A percentile compares a stretch with the other conserved stretches of the same genome.
These are phyloP conservation scores for Patiria miniata DNA, from an alignment of 35 echinoderm and acorn worm species.

Conservation along the genomic window DNA sequence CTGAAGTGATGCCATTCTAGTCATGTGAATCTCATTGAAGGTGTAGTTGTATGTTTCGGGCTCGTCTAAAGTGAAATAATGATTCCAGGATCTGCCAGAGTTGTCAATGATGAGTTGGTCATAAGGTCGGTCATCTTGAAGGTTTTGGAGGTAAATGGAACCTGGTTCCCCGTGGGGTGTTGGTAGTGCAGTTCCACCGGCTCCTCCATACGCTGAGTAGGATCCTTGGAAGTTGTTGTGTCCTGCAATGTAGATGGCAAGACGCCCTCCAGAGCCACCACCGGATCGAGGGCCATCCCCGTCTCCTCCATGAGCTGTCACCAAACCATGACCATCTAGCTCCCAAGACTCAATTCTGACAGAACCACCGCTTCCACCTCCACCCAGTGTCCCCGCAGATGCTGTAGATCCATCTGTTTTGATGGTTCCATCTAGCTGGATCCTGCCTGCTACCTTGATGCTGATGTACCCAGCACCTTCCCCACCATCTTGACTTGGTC, in stretches of 20 bases:
- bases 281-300: slow-evolving; percentile 61
- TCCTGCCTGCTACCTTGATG: slow-evolving; percentile 45
- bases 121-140: slow-evolving; percentile 44
- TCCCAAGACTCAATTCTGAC: slow-evolving; percentile 47
- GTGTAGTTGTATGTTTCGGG: slow-evolving; percentile 1
- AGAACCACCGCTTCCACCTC: slow-evolving; percentile 83
- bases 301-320: slow-evolving; percentile 81
- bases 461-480: slow-evolving; percentile 71
- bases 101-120: slow-evolving; percentile 68
- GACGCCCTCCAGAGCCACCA: slow-evolving; percentile 85
- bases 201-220: slow-evolving; percentile 59
- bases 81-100: slow-evolving; percentile 52
- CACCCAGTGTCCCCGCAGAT: slow-evolving; percentile 29
- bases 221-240: slow-evolving; percentile 73
- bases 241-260: slow-evolving; percentile 51
- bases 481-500: slow-evolving; percentile 1
- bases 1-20: slow-evolving; percentile 71
- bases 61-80: slow-evolving; percentile 81
- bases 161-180: slow-evolving; percentile 79
- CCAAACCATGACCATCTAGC: slow-evolving; percentile 71
- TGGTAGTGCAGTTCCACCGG: slow-evolving; percentile 19
- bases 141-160: slow-evolving; percentile 77
- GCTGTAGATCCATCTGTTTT: slow-evolving; percentile 65
- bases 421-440: slow-evolving; percentile 78
- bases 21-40: slow-evolving; percentile 83